Evolutionary conservation across 2,113 vertebrate genomes (phyloP), one percentile per base, ranked within the genome.

Genomic region (Neodon shergylaensis): DNA sequence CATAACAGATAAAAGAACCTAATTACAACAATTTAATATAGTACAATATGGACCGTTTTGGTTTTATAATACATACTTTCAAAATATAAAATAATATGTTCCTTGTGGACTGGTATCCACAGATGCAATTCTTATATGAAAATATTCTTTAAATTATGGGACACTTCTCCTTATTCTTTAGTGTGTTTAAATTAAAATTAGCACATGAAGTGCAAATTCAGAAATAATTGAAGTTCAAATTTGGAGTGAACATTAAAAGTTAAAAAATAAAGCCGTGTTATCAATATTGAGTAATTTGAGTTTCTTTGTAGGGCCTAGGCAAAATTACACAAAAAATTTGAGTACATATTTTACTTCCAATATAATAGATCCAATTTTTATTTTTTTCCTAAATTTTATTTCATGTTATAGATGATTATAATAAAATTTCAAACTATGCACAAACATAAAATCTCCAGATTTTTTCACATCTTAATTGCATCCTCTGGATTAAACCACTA

Each of bases 41-140:
- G 26, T 61, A 13, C 4, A 89, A 12, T 78, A 24, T 10, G 42
- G 3, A 61, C 28, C 86, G 21, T 2, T 76, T 76, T 61, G 70
- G 65, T 72, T 91, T 88, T 19, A 90, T 3, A 83, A 66, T 77
- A 22, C 19, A 49, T 86, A 65, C 21, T 81, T 61, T n/a, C 4
- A 72, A 94, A 52, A 84, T 81, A 79, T 74, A 65, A 73, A 92
- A n/a, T n/a, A 63, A 58, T 49, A 44, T 31, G 42, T 92, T 91
- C 1, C 77, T 63, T 13, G 0, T 79, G 0, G 28, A 28, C 66
- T 83, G 7, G 0, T 89, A 16, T 61, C 3, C 3, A 92, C 8
- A 31, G 42, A 10, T 58, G 5, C 2, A 85, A 88, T 66, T 92
- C 0, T 42, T 4, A 54, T 95, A 22, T 68, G 31, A 70, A 8